phyloP scores from a whole-genome alignment of 2,113 vertebrate species.

The Piaya cayana region DNA sequence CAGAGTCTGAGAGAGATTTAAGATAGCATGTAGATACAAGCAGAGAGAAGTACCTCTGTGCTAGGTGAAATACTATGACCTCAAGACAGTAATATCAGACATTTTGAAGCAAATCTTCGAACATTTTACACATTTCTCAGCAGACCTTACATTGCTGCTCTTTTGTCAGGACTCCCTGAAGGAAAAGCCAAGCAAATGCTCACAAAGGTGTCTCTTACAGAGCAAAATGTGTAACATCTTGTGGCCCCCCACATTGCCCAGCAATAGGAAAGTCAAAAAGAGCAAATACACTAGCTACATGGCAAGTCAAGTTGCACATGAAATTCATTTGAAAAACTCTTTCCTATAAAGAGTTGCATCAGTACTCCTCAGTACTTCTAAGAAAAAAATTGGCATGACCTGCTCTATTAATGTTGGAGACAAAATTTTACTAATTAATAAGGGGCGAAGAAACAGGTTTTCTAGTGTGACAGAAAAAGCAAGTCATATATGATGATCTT shows the following conservation, averaged over 20 bases:
- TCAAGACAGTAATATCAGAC: neutral
- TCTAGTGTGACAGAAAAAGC: neutral
- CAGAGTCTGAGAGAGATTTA: neutral
- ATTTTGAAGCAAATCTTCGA: neutral
- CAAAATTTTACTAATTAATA: neutral
- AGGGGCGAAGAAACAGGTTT: neutral
- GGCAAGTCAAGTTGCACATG: neutral
- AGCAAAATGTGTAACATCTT: neutral
- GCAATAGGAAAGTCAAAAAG: neutral
- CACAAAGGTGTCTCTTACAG: neutral
- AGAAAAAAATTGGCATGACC: neutral
- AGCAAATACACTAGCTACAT: neutral
- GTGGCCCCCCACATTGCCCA: neutral
- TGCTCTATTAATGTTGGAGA: neutral
- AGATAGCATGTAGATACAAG: neutral
- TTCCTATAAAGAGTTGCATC: neutral
- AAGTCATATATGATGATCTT: neutral
- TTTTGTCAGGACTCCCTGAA: neutral
- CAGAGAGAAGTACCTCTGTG: neutral
- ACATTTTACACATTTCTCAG: neutral
- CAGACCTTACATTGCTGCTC: neutral
- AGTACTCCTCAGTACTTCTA: neutral
- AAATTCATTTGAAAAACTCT: neutral
- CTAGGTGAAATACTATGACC: neutral
- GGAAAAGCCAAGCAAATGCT: constrained; percentile 1